phyloP scores from a whole-genome alignment of 2,113 vertebrate species.

The Toxotes jaculatrix region DNA sequence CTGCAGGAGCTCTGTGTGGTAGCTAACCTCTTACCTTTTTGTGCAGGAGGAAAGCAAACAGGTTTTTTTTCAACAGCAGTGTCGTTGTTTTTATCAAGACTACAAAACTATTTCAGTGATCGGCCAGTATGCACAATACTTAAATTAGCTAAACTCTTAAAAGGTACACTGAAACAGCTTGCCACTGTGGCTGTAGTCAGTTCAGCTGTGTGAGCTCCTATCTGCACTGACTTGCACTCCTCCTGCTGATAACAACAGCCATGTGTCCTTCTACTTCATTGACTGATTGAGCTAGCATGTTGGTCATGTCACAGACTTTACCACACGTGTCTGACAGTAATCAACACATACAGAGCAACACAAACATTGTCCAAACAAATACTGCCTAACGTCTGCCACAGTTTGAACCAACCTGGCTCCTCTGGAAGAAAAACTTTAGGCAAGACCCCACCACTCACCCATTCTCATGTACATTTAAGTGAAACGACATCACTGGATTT shows the following conservation, averaged over 20 bases:
- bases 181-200: neutral
- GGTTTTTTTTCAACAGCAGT: neutral
- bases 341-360: constrained; percentile 25
- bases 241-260: constrained; percentile 50
- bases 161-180: neutral
- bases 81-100: neutral
- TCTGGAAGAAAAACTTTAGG: neutral
- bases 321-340: constrained; percentile 25
- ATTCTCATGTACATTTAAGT: constrained; percentile 14
- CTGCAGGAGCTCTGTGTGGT: neutral
- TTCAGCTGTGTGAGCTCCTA: constrained; percentile 15
- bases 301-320: constrained; percentile 43
- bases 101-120: neutral
- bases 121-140: neutral
- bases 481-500: constrained; percentile 37
- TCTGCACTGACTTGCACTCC: constrained; percentile 19
- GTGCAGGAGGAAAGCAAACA: neutral
- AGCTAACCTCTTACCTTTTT: neutral
- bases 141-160: neutral
- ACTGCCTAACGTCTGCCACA: neutral
- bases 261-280: constrained; percentile 43
- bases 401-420: constrained; percentile 3
- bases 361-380: constrained; percentile 10
- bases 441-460: neutral
- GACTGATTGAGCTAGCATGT: constrained; percentile 42